A percentile compares a stretch with the other conserved stretches of the same genome.
Evolutionary conservation across 2,113 vertebrate genomes (phyloP).

Genomic region (Ceratotherium simum): DNA sequence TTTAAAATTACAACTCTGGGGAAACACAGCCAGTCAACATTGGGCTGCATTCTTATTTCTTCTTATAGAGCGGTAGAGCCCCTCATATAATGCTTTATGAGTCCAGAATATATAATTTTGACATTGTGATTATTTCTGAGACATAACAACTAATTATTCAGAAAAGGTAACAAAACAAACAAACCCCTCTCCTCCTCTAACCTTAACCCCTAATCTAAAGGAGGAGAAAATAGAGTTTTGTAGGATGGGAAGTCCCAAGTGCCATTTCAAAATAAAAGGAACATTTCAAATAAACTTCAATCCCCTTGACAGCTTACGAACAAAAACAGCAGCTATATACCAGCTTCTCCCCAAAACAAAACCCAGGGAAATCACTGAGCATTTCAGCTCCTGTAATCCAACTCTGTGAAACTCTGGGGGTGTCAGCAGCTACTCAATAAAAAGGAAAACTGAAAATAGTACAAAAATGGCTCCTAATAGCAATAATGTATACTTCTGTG

Average conservation of each 20-base stretch:
- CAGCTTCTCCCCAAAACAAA: conserved; percentile 56
- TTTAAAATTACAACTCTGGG: conserved; percentile 23
- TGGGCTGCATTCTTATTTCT: background rate
- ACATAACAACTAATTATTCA: conserved; percentile 40
- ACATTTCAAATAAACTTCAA: conserved; percentile 46
- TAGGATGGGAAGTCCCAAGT: background rate
- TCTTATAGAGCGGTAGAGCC: background rate
- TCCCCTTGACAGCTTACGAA: conserved; percentile 8
- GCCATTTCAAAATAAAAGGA: conserved; percentile 50
- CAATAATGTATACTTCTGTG: conserved; percentile 77
- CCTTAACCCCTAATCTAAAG: conserved; percentile 44
- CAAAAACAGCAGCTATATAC: background rate
- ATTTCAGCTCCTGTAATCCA: conserved; percentile 72
- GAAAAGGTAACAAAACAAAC: conserved; percentile 45
- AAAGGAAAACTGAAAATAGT: conserved; percentile 79
- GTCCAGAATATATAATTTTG: background rate
- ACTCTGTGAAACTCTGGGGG: background rate
- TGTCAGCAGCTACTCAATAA: conserved; percentile 79
- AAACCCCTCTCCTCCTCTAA: conserved; percentile 8
- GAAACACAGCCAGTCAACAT: background rate
- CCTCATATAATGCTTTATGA: background rate
- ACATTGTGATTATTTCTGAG: background rate
- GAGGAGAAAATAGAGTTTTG: background rate
- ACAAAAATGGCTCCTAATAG: conserved; percentile 76
- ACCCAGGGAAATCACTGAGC: conserved; percentile 27